These are phyloP conservation scores for Xyrichtys novacula DNA, from an alignment of 2,797 vertebrate species.

Conservation along the genomic window DNA sequence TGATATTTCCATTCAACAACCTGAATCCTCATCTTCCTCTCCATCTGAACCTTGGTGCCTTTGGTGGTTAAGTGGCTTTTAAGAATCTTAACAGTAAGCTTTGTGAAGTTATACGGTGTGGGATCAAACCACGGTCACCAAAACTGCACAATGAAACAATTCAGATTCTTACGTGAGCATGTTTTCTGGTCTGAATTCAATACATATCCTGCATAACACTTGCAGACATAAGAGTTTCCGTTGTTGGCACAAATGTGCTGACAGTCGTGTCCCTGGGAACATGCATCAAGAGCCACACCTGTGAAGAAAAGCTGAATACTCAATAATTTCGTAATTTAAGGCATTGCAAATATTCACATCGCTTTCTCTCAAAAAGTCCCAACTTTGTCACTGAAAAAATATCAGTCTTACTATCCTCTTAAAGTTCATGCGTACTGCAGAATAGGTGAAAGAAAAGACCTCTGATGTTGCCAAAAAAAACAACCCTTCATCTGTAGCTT, in stretches of 20 bases:
- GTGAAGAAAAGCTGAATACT: conserved; percentile 44
- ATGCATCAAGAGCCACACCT: conserved; percentile 69
- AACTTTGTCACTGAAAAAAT: too few species aligned
- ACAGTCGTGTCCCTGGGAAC: conserved; percentile 80
- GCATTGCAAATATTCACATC: too few species aligned
- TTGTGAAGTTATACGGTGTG: too few species aligned
- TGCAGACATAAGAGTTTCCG: conserved; percentile 74
- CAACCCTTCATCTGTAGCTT: too few species aligned
- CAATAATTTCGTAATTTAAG: not conserved
- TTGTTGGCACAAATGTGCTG: conserved; percentile 82
- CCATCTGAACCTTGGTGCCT: not conserved
- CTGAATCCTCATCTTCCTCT: not conserved
- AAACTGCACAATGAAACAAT: conserved; percentile 5
- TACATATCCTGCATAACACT: conserved; percentile 80
- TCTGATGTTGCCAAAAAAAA: too few species aligned
- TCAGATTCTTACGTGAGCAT: conserved; percentile 79
- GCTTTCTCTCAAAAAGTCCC: too few species aligned
- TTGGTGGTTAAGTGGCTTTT: not conserved
- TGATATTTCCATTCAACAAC: not conserved
- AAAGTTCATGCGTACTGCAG: too few species aligned
- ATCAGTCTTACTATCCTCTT: too few species aligned
- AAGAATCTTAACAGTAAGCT: too few species aligned
- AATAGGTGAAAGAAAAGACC: too few species aligned
- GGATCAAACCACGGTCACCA: not conserved
- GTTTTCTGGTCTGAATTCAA: conserved; percentile 83